A percentile compares a stretch with the other conserved stretches of the same genome.
Evolutionary conservation across 2,888 invertebrate species (phyloP).

Genomic region (Clanis bilineata): DNA sequence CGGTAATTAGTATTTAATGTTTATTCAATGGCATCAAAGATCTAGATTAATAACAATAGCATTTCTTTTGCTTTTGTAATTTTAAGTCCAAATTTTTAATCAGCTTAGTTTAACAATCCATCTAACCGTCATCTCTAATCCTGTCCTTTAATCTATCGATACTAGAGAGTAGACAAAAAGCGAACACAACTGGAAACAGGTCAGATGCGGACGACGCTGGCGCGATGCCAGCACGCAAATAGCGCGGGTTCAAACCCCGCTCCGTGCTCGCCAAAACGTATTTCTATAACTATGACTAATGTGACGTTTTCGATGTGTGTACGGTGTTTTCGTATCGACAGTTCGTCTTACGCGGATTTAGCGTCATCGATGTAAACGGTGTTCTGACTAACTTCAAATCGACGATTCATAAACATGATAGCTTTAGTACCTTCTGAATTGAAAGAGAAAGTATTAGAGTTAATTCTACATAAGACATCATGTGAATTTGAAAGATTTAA

Average conservation of each 20-base stretch:
- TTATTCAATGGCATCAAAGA: no score
- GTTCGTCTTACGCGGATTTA: not conserved
- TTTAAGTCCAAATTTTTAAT: not conserved
- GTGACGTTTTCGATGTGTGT: not conserved
- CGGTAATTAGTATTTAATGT: no score
- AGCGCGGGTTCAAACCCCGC: constrained; percentile 72
- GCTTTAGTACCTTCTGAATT: not conserved
- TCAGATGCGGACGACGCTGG: constrained; percentile 55
- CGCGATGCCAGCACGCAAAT: constrained; percentile 64
- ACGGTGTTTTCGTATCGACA: not conserved
- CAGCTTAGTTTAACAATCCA: not conserved
- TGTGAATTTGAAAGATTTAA: not conserved
- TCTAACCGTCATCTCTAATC: not conserved
- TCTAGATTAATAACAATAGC: no score
- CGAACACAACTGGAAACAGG: constrained; percentile 51
- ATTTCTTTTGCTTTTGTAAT: not conserved
- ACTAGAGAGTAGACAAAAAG: constrained; percentile 27
- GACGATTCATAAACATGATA: not conserved
- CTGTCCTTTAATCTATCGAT: not conserved
- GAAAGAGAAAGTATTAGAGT: not conserved
- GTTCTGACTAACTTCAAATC: not conserved
- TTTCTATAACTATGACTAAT: constrained; percentile 66
- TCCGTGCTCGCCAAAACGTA: constrained; percentile 63
- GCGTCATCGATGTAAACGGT: not conserved
- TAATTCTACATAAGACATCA: not conserved